A percentile compares a stretch with the other conserved stretches of the same genome.
These are phyloP conservation scores for Strigamia transsilvanica DNA, from an alignment of 2,888 invertebrate species.

Conservation along the genomic window DNA sequence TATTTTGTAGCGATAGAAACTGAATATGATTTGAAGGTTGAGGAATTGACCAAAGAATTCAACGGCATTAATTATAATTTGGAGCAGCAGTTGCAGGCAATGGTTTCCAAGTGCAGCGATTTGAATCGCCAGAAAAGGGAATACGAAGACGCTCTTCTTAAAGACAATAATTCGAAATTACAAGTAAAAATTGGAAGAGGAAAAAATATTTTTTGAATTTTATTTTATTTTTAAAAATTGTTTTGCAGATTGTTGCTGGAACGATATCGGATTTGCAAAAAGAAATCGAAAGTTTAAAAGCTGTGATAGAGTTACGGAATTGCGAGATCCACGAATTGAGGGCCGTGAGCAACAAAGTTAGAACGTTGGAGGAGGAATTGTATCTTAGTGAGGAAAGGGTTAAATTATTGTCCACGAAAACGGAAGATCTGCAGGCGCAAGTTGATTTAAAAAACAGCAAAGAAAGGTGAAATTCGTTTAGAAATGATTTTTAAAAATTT, in stretches of 20 bases:
- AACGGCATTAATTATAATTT: conserved; percentile 64
- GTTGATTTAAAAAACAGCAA: conserved; percentile 74
- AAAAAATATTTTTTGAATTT: not conserved
- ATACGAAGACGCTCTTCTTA: conserved; percentile 62
- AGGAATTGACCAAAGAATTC: not conserved
- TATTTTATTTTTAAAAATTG: not conserved
- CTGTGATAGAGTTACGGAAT: conserved; percentile 87
- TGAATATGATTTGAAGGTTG: conserved; percentile 18
- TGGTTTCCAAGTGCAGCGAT: conserved; percentile 57
- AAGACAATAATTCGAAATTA: conserved; percentile 60
- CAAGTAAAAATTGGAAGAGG: conserved; percentile 60
- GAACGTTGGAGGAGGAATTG: conserved; percentile 78
- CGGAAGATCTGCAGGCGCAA: conserved; percentile 84
- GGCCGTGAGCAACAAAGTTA: conserved; percentile 69
- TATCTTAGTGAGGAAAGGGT: conserved; percentile 76
- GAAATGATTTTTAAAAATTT: not conserved
- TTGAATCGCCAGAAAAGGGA: conserved; percentile 61
- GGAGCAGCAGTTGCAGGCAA: conserved; percentile 62
- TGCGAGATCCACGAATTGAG: conserved; percentile 81
- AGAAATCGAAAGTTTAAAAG: conserved; percentile 83
- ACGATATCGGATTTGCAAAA: conserved; percentile 67
- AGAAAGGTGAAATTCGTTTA: conserved; percentile 71
- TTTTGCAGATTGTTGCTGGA: conserved; percentile 23
- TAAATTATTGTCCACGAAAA: conserved; percentile 79
- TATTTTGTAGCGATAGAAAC: conserved; percentile 16